Percentiles rank a stretch among this genome's conserved stretches.
Evolutionary conservation across 2,113 vertebrate species (phyloP).

Genomic region (Phrynosoma platyrhinos): DNA sequence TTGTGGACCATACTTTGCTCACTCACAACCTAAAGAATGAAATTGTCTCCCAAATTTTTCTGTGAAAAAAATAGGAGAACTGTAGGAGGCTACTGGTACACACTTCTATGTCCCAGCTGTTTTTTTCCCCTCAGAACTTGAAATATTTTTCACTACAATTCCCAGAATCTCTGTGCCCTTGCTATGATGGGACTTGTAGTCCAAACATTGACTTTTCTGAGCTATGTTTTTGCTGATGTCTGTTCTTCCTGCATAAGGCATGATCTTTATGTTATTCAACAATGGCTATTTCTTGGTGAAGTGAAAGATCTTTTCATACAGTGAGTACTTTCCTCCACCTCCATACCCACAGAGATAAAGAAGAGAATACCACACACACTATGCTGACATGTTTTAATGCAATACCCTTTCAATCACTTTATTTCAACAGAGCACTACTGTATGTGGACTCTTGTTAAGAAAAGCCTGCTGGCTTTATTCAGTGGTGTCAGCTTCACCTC

Average conservation of each 20-base stretch:
- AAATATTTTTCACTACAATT: too few species aligned
- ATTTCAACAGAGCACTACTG: constrained; percentile 1
- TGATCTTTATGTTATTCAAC: not conserved
- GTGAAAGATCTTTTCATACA: not conserved
- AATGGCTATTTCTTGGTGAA: not conserved
- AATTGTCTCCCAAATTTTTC: too few species aligned
- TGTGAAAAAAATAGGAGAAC: too few species aligned
- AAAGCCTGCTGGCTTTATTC: constrained; percentile 26
- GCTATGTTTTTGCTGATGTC: not conserved
- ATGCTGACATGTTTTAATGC: not conserved
- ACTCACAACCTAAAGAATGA: too few species aligned
- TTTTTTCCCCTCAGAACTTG: too few species aligned
- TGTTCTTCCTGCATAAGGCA: not conserved
- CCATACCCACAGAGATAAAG: constrained; percentile 3
- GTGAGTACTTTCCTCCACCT: not conserved
- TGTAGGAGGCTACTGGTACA: too few species aligned
- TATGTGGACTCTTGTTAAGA: not conserved
- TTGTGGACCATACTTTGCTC: too few species aligned
- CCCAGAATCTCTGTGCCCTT: too few species aligned
- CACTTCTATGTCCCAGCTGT: too few species aligned
- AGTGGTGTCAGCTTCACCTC: not conserved
- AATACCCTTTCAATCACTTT: constrained; percentile 23
- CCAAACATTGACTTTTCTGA: too few species aligned
- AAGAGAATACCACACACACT: not conserved
- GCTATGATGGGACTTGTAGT: too few species aligned